Percentiles rank a stretch among this genome's conserved stretches.
These are phyloP conservation scores for Elaphurus davidianus DNA, from an alignment of 2,113 vertebrate species.

Conservation along the genomic window DNA sequence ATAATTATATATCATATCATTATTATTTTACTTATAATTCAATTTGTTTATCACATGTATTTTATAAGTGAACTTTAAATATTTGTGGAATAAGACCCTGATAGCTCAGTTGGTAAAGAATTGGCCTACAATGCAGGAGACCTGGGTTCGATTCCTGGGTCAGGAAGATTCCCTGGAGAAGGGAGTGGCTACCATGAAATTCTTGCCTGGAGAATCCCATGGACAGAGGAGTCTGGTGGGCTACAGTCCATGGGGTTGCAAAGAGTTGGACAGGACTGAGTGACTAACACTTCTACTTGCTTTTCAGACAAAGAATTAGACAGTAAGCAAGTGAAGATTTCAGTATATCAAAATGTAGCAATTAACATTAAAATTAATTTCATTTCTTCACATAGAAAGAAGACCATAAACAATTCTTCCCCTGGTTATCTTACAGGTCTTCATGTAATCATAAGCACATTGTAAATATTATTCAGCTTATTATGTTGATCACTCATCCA, in stretches of 20 bases:
- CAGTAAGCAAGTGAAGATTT: not conserved
- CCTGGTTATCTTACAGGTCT: not conserved
- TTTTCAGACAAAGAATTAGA: not conserved
- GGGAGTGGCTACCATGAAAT: not conserved
- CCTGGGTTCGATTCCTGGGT: not conserved
- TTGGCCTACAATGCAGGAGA: not conserved
- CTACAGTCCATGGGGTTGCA: not conserved
- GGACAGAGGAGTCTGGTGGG: not conserved
- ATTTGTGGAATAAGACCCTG: not conserved
- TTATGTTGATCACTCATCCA: not conserved
- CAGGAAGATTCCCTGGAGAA: not conserved
- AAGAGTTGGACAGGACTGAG: not conserved
- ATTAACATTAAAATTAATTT: not conserved
- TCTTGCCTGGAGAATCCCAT: not conserved
- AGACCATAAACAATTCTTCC: rapidly evolving
- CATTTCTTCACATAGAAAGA: not conserved
- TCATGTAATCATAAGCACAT: not conserved
- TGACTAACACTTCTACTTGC: not conserved
- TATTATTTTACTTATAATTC: not conserved
- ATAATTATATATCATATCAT: not conserved
- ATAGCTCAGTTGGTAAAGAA: not conserved
- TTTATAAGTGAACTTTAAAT: not conserved
- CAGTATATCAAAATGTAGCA: not conserved
- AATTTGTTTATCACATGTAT: not conserved
- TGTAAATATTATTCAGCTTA: not conserved